Base-by-base conservation (phyloP, 1,140 invertebrate genomes). In the Lordiphosa clarofinis region DNA sequence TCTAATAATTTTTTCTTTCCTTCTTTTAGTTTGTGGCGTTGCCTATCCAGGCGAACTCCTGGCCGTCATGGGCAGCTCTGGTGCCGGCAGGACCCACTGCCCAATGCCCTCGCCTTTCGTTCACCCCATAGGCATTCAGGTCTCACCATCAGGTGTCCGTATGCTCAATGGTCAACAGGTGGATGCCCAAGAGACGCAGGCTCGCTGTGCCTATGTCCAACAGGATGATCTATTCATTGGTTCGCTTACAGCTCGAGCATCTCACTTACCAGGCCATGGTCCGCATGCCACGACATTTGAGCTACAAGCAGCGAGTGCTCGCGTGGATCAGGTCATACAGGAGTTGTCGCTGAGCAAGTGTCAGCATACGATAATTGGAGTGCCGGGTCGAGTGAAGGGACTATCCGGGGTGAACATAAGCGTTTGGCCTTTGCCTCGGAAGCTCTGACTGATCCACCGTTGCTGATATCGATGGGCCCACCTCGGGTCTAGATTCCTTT, bases 401-500 rank as follows among this genome's bases (percentile, higher is more conserved):
- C 94, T 99, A 24, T 99, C 97, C 0, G 97, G 97, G 98, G 98
- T 0, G 98, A 99, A 90, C 95, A 94, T 91, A 98, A 98, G 89
- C 92, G 98, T 68, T 89, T 99, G n/a, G 94, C 97, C 0, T 98
- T 99, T 89, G 98, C 97, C 24, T 96, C 96, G 0, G 98, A 99
- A 91, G 96, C 98, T 43, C 90, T 99, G 13, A 99, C 97, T 0
- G 95, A 99, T 90, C 98, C 98, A 2, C 94, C 96, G 1, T 89
- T 99, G 33, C 93, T 99, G 92, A 97, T 99, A 86, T 99, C 89
- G 98, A 99, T 88, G 98, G 99, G 87, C 97, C 98, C 1, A 99
- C 98, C 0, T 98, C 94, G 0, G 95, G 95, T 5, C 89, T 96
- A 42, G 95, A 96, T 87, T 95, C 95, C 0, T 96, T 94, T 63